Percentiles rank a stretch among this genome's conserved stretches.
Conservation (phyloP, 2,888 invertebrate species). For the Yponomeuta sedellus region DNA sequence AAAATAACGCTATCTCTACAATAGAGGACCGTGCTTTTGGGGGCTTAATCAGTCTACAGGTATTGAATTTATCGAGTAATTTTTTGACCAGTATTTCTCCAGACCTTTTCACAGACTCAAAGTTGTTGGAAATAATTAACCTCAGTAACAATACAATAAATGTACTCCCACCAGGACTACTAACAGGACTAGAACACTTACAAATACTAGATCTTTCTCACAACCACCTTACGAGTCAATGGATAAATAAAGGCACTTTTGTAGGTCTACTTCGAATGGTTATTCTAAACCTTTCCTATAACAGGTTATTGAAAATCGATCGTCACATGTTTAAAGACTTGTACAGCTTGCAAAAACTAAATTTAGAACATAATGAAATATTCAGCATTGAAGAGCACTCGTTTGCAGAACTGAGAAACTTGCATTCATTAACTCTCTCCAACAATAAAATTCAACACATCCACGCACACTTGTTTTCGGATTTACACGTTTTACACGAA, state of each 20-base stretch:
- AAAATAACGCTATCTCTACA: constrained; percentile 85
- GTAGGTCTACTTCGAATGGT: constrained; percentile 83
- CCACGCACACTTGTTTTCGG: constrained; percentile 81
- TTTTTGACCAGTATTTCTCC: constrained; percentile 84
- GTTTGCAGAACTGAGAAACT: constrained; percentile 84
- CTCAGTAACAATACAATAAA: constrained; percentile 86
- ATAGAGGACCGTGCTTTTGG: constrained; percentile 84
- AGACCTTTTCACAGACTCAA: constrained; percentile 82
- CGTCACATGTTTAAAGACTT: constrained; percentile 83
- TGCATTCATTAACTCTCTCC: constrained; percentile 84
- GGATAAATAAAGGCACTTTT: constrained; percentile 86
- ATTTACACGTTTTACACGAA: constrained; percentile 83
- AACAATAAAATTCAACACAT: constrained; percentile 82
- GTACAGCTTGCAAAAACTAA: constrained; percentile 84
- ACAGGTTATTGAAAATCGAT: constrained; percentile 81
- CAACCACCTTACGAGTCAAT: constrained; percentile 84
- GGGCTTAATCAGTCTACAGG: constrained; percentile 80
- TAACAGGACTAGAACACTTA: constrained; percentile 83
- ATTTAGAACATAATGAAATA: constrained; percentile 84
- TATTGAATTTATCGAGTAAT: constrained; percentile 88
- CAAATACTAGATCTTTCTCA: constrained; percentile 82
- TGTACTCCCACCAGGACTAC: constrained; percentile 83
- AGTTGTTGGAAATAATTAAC: constrained; percentile 81
- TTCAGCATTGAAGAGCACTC: constrained; percentile 82
- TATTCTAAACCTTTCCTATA: constrained; percentile 84